Evolutionary conservation across 1,140 invertebrate species (phyloP), one percentile per base, ranked within the genome.

Genomic region (Papilio dardanus): DNA sequence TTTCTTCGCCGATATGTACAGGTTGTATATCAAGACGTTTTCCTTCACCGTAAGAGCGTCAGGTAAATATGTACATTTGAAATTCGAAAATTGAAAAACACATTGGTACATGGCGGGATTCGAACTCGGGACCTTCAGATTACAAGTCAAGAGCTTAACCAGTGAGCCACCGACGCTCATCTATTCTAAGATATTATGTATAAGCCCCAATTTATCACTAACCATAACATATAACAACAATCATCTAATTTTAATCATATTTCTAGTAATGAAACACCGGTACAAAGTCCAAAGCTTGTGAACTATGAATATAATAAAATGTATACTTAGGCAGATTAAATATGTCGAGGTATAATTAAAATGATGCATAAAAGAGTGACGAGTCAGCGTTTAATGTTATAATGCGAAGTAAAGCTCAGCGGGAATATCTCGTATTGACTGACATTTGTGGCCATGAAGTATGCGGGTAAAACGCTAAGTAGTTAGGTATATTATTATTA

Each of bases 351-450:
- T 40, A 12, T 35, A 69, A 37, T 69, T 24, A 66, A 35, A 40
- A 30, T 66, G 58, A 37, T 66, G 30, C 30, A 46, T 66, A 67
- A 65, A 21, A 42, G 46, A 74, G 24, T 24, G 28, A 74, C 3
- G 6, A 46, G 19, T 74, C 58, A 66, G 74, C 58, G 33, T 74
- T 69, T 42, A 19, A 40, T 46, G 35, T 66, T 66, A 65, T 66
- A 74, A 74, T 74, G 37, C 24, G 66, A 37, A 67, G 54, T 74
- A 28, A 35, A 35, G 28, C 12, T 33, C 28, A n/a, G 65, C 14
- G 65, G 74, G 37, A 46, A 30, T 73, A 33, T 40, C 58, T 74
- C 74, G 62, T 58, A 66, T 24, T 74, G 19, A 37, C 33, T 40
- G 16, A 33, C 24, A 14, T 37, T 19, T 66, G 74, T 28, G 54